Evolutionary conservation across 2,113 vertebrate genomes (phyloP).

Genomic region (Actinemys pallida): DNA sequence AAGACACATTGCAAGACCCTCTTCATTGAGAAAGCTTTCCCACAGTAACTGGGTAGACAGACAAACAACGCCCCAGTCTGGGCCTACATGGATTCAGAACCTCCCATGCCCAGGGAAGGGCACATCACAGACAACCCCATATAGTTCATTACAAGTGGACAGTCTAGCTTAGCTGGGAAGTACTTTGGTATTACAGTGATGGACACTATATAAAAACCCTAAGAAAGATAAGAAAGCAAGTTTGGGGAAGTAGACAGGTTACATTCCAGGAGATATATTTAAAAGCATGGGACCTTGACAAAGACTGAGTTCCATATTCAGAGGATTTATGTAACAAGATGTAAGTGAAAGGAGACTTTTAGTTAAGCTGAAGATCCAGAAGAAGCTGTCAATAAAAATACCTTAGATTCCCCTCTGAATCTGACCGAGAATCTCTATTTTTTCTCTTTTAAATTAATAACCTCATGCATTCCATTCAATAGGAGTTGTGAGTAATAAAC

Average conservation of each 20-base stretch:
- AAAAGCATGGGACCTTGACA: neutral
- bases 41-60: neutral
- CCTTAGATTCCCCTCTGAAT: neutral
- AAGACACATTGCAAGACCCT: neutral
- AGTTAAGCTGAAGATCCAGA: neutral
- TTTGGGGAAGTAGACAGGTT: rapidly evolving
- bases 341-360: neutral
- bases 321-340: rapidly evolving
- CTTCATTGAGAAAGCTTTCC: neutral
- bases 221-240: neutral
- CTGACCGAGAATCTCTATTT: neutral
- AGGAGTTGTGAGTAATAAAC: neutral
- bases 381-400: neutral
- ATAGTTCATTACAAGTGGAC: neutral
- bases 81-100: neutral
- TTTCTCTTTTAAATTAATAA: neutral
- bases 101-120: neutral
- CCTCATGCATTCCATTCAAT: neutral
- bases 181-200: rapidly evolving
- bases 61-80: neutral
- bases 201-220: neutral
- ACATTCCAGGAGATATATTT: neutral
- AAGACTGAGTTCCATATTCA: neutral
- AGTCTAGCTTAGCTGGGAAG: neutral
- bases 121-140: neutral